phyloP scores from a whole-genome alignment of 2,888 invertebrate species.

The Melinaea menophilus region DNA sequence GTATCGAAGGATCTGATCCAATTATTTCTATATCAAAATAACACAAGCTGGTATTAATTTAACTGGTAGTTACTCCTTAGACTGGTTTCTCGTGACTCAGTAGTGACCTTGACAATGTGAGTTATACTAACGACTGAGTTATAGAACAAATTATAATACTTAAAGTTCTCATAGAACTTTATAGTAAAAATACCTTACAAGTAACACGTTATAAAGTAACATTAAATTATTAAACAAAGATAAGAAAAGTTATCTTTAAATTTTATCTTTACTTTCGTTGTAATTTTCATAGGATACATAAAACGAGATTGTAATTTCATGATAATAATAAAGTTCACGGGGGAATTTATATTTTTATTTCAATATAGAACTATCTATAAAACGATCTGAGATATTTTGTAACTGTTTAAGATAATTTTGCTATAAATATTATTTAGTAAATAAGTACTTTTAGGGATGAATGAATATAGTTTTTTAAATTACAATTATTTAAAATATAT shows the following conservation, averaged over 20 bases:
- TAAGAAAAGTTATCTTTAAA: neutral
- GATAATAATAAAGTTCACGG: neutral
- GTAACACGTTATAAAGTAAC: too few species aligned
- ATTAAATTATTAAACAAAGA: too few species aligned
- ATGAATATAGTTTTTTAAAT: too few species aligned
- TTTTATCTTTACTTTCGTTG: neutral
- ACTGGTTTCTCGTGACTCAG: neutral
- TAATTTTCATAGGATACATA: neutral
- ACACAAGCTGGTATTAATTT: neutral
- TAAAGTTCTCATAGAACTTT: too few species aligned
- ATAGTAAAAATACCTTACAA: too few species aligned
- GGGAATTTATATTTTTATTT: neutral
- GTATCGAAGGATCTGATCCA: neutral
- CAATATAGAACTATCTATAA: too few species aligned
- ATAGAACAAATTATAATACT: neutral
- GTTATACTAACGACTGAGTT: neutral
- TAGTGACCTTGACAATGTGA: neutral
- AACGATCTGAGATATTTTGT: too few species aligned
- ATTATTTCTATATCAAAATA: neutral
- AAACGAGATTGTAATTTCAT: neutral
- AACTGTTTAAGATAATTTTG: too few species aligned
- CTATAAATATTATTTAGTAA: too few species aligned
- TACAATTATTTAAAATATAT: too few species aligned
- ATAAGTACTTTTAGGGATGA: too few species aligned
- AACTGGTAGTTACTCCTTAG: neutral